phyloP scores from a whole-genome alignment of 2,888 invertebrate species.

The Nasonovia ribisnigri region DNA sequence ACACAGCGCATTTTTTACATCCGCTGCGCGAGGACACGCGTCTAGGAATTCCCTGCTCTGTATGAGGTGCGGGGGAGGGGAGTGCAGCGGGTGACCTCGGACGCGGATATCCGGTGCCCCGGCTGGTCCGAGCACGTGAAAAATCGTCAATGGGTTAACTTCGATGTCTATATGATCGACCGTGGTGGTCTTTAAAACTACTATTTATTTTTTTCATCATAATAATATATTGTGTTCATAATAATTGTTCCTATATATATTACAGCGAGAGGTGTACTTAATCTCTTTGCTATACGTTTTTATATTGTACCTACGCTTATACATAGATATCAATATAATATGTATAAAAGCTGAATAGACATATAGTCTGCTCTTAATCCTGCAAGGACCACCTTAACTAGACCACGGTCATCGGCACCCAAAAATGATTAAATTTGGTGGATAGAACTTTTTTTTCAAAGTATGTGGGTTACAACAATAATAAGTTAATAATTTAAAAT shows the following conservation, averaged over 20 bases:
- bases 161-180: neutral
- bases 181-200: neutral
- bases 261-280: neutral
- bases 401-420: neutral
- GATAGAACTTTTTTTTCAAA: neutral
- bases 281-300: neutral
- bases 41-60: conserved; percentile 25
- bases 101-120: conserved; percentile 37
- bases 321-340: neutral
- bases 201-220: neutral
- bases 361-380: no score
- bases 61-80: neutral
- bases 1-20: neutral
- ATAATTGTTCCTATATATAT: neutral
- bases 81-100: conserved; percentile 26
- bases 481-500: neutral
- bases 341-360: neutral
- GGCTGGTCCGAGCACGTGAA: neutral
- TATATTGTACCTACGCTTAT: neutral
- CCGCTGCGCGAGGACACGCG: neutral
- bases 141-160: conserved; percentile 29
- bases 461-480: no score
- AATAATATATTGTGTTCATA: neutral
- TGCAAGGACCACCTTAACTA: neutral
- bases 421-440: neutral